Base-by-base conservation (phyloP, 92 coral and sea anemone species). In the Pocillopora meandrina region DNA sequence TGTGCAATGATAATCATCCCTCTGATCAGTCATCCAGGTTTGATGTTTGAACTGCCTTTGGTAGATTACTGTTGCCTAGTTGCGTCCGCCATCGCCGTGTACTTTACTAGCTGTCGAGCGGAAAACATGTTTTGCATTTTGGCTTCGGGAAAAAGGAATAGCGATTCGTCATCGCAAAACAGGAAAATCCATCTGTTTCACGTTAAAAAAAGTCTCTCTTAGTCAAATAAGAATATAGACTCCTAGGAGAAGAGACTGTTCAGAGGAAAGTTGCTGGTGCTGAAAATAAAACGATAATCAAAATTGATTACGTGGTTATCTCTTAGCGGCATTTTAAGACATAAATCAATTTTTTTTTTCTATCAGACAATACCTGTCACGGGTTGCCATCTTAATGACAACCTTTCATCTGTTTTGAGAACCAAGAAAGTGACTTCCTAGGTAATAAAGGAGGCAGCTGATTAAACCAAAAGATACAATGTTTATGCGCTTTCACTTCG, bases 301-400 rank as follows among this genome's bases (percentile, higher is more conserved):
- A 19, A 70, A 42, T 42, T 42, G 55, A 70, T 70, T 13, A 18
- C 74, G 18, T 12, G 42, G 52, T 42, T 70, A 36, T 17, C 56
- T 4, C 5, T 70, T 16, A 1, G 55, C 74, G 74, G 72, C 49
- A 34, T 34, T 70, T 70, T n/a, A 70, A 34, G 69, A 64, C 85
- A 70, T 71, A 71, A 81, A 81, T 81, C 69, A 81, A 59, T 20
- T 71, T 7, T 70, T 31, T 35, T 34, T 71, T 35, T 70, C 13
- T n/a, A 56, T 2, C 16, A 42, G 69, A 81, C 69, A 36, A 31
- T 59, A 70, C 85, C 68, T 71, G 85, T 81, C 77, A 71, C 77
- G 70, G 77, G 57, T 67, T 21, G n/a, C 19, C 58, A 57, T 56
- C 56, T 35, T 65, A 56, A 33, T 61, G 69, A 61, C 69, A 63